Evolutionary conservation across 2,797 vertebrate species (phyloP), one percentile per base, ranked within the genome.

Genomic region (Rhynchotus rufescens): DNA sequence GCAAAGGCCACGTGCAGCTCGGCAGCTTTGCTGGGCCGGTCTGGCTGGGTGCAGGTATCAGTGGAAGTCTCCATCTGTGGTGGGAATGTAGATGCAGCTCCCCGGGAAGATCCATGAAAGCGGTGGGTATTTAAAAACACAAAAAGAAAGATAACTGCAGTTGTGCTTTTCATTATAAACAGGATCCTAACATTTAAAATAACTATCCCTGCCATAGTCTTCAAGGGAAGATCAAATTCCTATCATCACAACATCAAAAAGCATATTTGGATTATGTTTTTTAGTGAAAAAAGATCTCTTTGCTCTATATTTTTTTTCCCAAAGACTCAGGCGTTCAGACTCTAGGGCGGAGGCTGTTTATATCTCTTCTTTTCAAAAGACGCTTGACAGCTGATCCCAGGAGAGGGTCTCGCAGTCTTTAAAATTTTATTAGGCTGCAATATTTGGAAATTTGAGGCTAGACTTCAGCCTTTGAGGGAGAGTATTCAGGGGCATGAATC

Each of bases 341-440:
- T 94, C 75, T 36, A 87, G 85, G 88, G 73, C 94, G 92, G 95
- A 96, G 91, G 86, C 93, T 97, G 97, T 97, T 98, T 98, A 92
- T 97, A 92, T 97, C 95, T 97, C 96, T 97, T 97, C 96, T 97
- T 98, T 98, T 96, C 95, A 96, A 95, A 97, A 98, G 95, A 97
- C 94, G 85, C 97, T 98, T 98, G 98, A 98, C 98, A 98, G 98
- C 92, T 92, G 86, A 95, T 98, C 98, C 98, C 98, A 42, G 74
- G 97, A 98, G 98, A 98, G 86, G 86, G 67, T 92, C 94, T 96
- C 84, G 52, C 81, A 94, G 90, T 97, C 96, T 97, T 98, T 94
- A 98, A 98, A 97, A 94, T 97, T 98, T 98, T 96, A 98, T 97
- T 97, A 97, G 97, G 81, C 94, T 96, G 89, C 57, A 94, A 96